Base-by-base conservation (phyloP, 1,140 invertebrate species). In the Habropoda laboriosa region DNA sequence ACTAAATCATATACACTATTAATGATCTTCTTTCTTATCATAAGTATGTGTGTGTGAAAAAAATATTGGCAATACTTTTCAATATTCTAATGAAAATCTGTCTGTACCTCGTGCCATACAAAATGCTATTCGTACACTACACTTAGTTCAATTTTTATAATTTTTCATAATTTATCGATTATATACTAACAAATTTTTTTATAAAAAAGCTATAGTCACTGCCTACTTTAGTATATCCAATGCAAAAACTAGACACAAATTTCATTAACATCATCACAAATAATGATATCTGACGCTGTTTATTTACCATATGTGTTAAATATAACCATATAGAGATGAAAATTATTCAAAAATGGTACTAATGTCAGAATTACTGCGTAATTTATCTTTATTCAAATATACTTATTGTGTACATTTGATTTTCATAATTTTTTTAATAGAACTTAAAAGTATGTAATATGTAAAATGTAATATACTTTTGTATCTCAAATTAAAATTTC, bases 201-300 rank as follows among this genome's bases (percentile, higher is more conserved):
- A 87, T 35, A 47, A 75, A 74, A 49, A 78, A 85, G 85, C 82
- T 85, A 73, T 85, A 81, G 60, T 86, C 87, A 88, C 87, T 88
- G 87, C 87, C 87, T n/a, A n/a, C n/a, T 75, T 66, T 66, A 79
- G 63, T 79, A 47, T 79, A 81, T 66, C 38, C 47, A 61, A 80
- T 73, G 49, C 42, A 51, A 77, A 76, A 82, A 76, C 60, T 32
- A 51, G 49, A 57, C 53, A 67, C 35, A 24, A 84, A 8, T 67
- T 66, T 64, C 60, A 74, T 66, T n/a, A n/a, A n/a, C n/a, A n/a
- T n/a, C n/a, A n/a, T n/a, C n/a, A n/a, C 30, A 66, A 83, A 76
- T 27, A 60, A 73, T 45, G 40, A 49, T 2, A 72, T 73, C 61
- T 45, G 18, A 67, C 55, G n/a, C 47, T 76, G 55, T 71, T 61